A percentile compares a stretch with the other conserved stretches of the same genome.
phyloP scores from a whole-genome alignment of 2,888 invertebrate species.

The Ophion ellenae region DNA sequence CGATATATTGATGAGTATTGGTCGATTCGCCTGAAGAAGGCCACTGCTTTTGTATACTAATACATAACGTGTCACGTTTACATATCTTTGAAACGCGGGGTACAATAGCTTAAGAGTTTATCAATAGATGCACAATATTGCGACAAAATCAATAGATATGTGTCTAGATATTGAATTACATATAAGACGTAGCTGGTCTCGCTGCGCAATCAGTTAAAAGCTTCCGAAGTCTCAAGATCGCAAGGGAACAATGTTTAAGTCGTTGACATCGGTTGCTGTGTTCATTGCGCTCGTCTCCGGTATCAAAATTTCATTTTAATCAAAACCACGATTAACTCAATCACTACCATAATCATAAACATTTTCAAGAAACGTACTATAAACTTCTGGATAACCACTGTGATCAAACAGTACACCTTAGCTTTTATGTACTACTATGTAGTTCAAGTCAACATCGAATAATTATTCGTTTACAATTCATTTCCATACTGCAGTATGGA shows the following conservation, averaged over 20 bases:
- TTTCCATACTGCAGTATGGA: too few relatives aligned
- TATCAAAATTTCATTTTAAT: background rate
- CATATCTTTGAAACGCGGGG: background rate
- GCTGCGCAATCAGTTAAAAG: background rate
- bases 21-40: background rate
- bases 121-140: background rate
- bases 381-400: too few relatives aligned
- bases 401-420: too few relatives aligned
- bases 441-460: too few relatives aligned
- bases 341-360: too few relatives aligned
- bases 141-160: background rate
- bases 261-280: background rate
- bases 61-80: background rate
- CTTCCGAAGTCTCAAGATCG: background rate
- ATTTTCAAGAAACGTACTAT: too few relatives aligned
- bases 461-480: too few relatives aligned
- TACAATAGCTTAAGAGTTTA: slow-evolving; percentile 10
- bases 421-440: too few relatives aligned
- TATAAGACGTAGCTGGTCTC: slow-evolving; percentile 5
- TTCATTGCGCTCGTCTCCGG: background rate
- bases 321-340: too few relatives aligned
- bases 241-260: slow-evolving; percentile 3
- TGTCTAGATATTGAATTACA: background rate
- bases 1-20: background rate
- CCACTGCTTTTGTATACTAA: background rate